Evolutionary conservation across 2,113 vertebrate genomes (phyloP), one percentile per base, ranked within the genome.

Genomic region (Anarhynchus alexandrinus): DNA sequence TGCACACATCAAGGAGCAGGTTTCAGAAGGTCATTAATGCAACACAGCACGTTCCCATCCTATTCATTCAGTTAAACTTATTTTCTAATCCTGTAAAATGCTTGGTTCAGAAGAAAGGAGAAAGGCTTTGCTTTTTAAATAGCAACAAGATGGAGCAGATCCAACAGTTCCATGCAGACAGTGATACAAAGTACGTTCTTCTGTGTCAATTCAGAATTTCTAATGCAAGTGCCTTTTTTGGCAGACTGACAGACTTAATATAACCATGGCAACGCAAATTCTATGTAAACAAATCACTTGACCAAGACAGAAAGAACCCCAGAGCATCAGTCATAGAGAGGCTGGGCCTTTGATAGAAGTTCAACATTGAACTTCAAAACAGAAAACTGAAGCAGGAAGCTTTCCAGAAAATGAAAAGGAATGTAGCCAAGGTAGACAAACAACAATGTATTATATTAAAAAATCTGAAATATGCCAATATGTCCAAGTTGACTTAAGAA

Each of bases 221-320:
- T 92, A 92, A 96, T 36, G 54, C 36, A 76, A 85, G 47, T 30
- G 42, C 26, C 86, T 74, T 86, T 76, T 78, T 61, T 84, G 83
- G 57, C 49, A 74, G 55, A 85, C 61, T 45, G 83, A 95, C 54
- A 40, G 69, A 90, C 83, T 26, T 36, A 32, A 27, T 69, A 93
- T 84, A 97, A 96, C 90, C 94, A 97, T 89, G 79, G 96, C 49
- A 97, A 97, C 84, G 6, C 36, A 90, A 95, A 90, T 89, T 93
- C 85, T 64, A 40, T 67, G 85, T 93, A 97, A 96, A 97, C 86
- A 97, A 93, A 95, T 93, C 55, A 62, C 88, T 98, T 84, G 83
- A 83, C 64, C 58, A 72, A 97, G 65, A 73, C 47, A 88, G 87
- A 88, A 93, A 72, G 58, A 93, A 86, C 26, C 16, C 34, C 72